Evolutionary conservation across 2,113 vertebrate species (phyloP).

Genomic region (Shinisaurus crocodilurus): DNA sequence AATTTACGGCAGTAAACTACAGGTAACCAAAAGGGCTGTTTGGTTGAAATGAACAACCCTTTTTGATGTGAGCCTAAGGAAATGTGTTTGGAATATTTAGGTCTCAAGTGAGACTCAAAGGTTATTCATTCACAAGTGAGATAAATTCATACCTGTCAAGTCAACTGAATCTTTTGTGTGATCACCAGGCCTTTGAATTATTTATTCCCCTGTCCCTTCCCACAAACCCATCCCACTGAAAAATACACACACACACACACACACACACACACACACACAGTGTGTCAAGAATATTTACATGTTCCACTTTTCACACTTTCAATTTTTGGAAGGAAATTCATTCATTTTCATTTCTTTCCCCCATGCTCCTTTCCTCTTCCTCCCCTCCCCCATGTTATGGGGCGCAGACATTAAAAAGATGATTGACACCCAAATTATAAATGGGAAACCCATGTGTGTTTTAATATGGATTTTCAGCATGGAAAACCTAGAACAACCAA

Average conservation of each 20-base stretch:
- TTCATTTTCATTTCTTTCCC: constrained; percentile 73
- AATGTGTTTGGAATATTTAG: constrained; percentile 83
- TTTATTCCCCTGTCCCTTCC: constrained; percentile 68
- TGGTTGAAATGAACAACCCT: constrained; percentile 77
- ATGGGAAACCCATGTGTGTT: background rate
- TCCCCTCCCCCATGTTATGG: background rate
- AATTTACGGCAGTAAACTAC: constrained; percentile 72
- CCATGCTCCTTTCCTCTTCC: constrained; percentile 48
- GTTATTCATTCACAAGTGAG: constrained; percentile 85
- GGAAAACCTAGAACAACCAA: background rate
- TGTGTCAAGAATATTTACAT: constrained; percentile 78
- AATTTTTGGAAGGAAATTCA: constrained; percentile 75
- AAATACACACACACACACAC: background rate
- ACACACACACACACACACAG: background rate
- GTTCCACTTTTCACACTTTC: constrained; percentile 77
- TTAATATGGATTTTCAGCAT: background rate
- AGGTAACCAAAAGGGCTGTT: constrained; percentile 73
- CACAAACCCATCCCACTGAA: constrained; percentile 17
- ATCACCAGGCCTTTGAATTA: constrained; percentile 81
- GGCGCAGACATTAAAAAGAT: constrained; percentile 14
- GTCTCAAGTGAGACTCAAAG: constrained; percentile 82
- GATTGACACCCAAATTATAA: constrained; percentile 13
- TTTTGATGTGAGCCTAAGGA: constrained; percentile 84
- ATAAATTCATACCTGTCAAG: constrained; percentile 86
- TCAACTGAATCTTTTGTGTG: constrained; percentile 80